These are phyloP conservation scores for Pangasius macronema DNA, from an alignment of 2,797 vertebrate genomes.

Conservation along the genomic window DNA sequence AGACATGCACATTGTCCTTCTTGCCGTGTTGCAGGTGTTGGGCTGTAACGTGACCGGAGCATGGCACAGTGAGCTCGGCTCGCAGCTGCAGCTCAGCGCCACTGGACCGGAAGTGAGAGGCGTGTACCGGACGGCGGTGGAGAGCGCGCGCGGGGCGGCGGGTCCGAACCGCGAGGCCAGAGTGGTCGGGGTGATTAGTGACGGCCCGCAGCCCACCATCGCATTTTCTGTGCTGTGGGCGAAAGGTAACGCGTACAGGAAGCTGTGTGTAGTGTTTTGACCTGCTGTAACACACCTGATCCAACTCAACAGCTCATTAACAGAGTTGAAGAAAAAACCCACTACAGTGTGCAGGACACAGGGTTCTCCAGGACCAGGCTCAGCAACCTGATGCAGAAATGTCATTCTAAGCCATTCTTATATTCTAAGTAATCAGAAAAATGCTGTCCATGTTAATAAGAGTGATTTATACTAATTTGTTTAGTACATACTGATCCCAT, in stretches of 20 bases:
- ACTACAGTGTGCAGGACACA: not conserved
- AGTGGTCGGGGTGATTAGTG: constrained; percentile 47
- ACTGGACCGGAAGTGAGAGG: constrained; percentile 44
- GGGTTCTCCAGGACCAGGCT: not conserved
- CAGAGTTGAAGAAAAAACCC: not conserved
- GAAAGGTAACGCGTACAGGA: constrained; percentile 28
- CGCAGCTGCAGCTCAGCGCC: not conserved
- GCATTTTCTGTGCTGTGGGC: constrained; percentile 55
- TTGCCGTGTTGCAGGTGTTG: not conserved
- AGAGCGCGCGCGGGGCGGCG: constrained; percentile 38
- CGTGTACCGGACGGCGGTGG: constrained; percentile 44
- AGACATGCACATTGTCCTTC: not conserved
- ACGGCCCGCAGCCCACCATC: constrained; percentile 47
- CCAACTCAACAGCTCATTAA: not conserved
- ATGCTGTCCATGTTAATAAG: not conserved
- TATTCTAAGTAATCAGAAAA: not conserved
- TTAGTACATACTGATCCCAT: not conserved
- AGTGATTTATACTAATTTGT: not conserved
- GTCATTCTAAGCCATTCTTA: not conserved
- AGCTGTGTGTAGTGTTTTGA: not conserved
- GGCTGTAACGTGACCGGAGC: not conserved
- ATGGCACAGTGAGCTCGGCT: constrained; percentile 18
- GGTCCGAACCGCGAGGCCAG: constrained; percentile 29
- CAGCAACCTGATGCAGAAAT: not conserved
- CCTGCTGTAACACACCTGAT: not conserved